Conservation (phyloP, 1,140 invertebrate species). For the Aphaenogaster floridana region DNA sequence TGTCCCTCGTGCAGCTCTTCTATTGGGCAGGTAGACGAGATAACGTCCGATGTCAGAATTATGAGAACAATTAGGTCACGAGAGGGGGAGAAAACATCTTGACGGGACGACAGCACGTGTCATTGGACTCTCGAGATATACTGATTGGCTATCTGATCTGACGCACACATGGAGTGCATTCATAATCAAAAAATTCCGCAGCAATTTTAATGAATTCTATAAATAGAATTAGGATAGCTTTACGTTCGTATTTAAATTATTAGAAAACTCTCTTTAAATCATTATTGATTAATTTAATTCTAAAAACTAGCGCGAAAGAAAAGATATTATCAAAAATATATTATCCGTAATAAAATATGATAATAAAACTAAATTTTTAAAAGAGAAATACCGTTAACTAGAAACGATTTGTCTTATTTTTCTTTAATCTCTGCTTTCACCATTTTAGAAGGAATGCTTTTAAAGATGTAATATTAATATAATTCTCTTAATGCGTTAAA, state of each 20-base stretch:
- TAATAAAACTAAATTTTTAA: not conserved
- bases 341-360: not conserved
- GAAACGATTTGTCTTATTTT: not conserved
- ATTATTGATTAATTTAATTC: not conserved
- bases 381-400: not conserved
- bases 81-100: conserved; percentile 59
- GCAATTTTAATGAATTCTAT: not conserved
- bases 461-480: not conserved
- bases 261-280: not conserved
- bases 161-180: conserved; percentile 27
- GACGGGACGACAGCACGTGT: conserved; percentile 62
- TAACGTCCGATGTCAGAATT: conserved; percentile 66
- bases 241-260: not conserved
- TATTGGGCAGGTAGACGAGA: conserved; percentile 44
- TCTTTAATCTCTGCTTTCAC: not conserved
- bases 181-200: conserved; percentile 59
- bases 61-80: conserved; percentile 63
- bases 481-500: conserved; percentile 14
- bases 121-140: conserved; percentile 46
- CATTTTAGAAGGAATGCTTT: not conserved
- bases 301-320: not conserved
- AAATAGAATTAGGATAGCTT: not conserved
- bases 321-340: not conserved
- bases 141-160: conserved; percentile 33
- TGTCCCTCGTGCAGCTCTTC: not conserved